Evolutionary conservation across 30 jellyfish, hydroid and myxozoan species (phyloP).

Genomic region (Cassiopea xamachana): DNA sequence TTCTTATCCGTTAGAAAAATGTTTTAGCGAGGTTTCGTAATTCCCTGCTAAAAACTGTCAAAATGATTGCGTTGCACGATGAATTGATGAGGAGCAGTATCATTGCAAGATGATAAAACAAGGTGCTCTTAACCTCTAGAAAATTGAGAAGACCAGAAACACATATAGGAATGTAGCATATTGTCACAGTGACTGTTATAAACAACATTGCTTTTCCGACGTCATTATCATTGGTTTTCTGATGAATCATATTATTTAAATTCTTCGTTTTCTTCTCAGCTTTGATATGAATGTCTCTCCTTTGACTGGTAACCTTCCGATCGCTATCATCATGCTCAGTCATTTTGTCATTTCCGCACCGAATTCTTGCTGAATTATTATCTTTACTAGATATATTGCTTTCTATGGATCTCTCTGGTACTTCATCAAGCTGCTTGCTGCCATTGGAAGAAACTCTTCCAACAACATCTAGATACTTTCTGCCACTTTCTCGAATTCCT

Average conservation of each 20-base stretch:
- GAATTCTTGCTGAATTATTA: no score
- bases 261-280: background rate
- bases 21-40: background rate
- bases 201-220: slow-evolving; percentile 22
- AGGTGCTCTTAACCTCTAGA: background rate
- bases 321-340: background rate
- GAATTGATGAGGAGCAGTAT: background rate
- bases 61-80: slow-evolving; percentile 22
- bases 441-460: no score
- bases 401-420: no score
- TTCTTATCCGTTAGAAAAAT: background rate
- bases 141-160: background rate
- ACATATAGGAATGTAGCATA: slow-evolving; percentile 40
- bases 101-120: background rate
- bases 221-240: slow-evolving; percentile 9
- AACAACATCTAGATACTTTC: no score
- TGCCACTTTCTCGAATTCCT: no score
- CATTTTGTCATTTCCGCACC: background rate
- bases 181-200: background rate
- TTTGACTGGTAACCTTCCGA: background rate
- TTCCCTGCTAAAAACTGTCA: background rate
- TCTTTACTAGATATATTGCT: no score
- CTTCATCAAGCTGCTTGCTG: no score
- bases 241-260: background rate
- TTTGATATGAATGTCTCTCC: background rate